phyloP scores from a whole-genome alignment of 2,888 invertebrate species.

The Rotaria macrura region DNA sequence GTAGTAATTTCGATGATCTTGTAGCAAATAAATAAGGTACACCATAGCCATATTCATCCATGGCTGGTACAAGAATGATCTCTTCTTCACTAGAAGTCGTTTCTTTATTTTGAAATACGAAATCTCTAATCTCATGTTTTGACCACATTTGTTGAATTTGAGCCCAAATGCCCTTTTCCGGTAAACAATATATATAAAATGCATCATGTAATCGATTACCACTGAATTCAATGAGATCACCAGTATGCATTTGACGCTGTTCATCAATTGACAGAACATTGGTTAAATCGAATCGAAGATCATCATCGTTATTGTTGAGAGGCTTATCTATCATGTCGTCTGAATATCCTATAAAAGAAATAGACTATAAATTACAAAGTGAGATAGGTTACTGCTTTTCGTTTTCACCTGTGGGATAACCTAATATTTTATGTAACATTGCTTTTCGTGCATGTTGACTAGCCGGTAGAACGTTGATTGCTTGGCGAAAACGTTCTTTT shows the following conservation, averaged over 20 bases:
- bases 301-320: background rate
- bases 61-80: background rate
- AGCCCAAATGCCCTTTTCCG: background rate
- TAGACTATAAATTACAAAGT: too few species aligned
- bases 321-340: background rate
- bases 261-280: background rate
- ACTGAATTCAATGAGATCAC: background rate
- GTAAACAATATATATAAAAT: background rate
- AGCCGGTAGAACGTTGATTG: background rate
- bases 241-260: background rate
- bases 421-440: background rate
- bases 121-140: background rate
- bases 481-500: background rate
- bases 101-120: background rate
- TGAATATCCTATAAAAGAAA: background rate
- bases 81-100: background rate
- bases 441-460: background rate
- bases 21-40: conserved; percentile 13
- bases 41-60: conserved; percentile 1
- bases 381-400: too few species aligned
- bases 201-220: conserved; percentile 5
- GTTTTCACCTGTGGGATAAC: background rate
- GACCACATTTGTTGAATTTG: conserved; percentile 12
- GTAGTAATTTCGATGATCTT: background rate
- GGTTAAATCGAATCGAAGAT: background rate